These are phyloP conservation scores for Cheilosia impressa DNA, from an alignment of 2,888 invertebrate genomes.

Conservation along the genomic window DNA sequence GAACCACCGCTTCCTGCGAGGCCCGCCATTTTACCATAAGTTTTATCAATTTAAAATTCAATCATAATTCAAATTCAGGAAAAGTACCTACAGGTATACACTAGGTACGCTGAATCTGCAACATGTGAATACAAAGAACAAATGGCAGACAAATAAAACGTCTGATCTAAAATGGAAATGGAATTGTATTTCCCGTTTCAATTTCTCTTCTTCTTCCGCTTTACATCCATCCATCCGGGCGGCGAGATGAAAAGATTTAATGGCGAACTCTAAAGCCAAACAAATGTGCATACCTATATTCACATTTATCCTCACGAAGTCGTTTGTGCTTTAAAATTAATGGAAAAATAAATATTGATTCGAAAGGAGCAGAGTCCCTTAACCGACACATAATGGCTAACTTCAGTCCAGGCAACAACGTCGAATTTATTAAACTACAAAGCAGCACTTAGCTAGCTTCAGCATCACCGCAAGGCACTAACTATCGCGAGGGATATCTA, in stretches of 20 bases:
- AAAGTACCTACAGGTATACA: constrained; percentile 23
- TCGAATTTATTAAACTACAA: constrained; percentile 67
- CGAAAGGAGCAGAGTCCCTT: constrained; percentile 34
- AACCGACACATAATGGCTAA: constrained; percentile 51
- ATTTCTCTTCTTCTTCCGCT: constrained; percentile 27
- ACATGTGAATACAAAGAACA: constrained; percentile 63
- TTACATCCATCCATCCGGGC: constrained; percentile 21
- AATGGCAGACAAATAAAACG: constrained; percentile 57
- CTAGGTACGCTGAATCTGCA: constrained; percentile 41
- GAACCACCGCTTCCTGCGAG: too few species aligned
- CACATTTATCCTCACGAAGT: constrained; percentile 57
- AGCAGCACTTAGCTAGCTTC: constrained; percentile 42
- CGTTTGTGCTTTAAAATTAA: constrained; percentile 68
- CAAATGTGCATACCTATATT: constrained; percentile 64
- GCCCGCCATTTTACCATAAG: neutral
- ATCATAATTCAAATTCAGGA: constrained; percentile 58
- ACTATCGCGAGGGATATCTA: constrained; percentile 59
- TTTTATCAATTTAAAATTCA: constrained; percentile 58
- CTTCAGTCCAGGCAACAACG: constrained; percentile 35
- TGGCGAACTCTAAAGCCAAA: constrained; percentile 68
- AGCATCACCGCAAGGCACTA: constrained; percentile 51
- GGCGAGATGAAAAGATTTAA: constrained; percentile 66
- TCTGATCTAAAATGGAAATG: constrained; percentile 72
- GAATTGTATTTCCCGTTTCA: constrained; percentile 67
- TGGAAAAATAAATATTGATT: constrained; percentile 71